Evolutionary conservation across 2,888 invertebrate genomes (phyloP).

Genomic region (Argynnis bischoffii): DNA sequence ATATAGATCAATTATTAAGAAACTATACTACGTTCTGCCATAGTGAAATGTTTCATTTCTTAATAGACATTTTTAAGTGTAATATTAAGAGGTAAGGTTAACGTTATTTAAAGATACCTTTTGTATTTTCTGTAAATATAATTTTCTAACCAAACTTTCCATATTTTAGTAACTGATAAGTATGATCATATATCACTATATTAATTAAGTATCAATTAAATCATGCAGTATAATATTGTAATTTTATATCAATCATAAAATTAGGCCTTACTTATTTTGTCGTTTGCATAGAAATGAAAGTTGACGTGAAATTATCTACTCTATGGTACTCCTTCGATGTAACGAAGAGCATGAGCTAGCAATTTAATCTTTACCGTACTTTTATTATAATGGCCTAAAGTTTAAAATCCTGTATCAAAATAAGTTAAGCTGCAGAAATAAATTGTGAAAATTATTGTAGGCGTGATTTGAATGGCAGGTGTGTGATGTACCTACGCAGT

Average conservation of each 20-base stretch:
- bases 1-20: too few relatives aligned
- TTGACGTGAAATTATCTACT: conserved; percentile 22
- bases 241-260: background rate
- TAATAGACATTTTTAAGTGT: too few relatives aligned
- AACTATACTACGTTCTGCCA: too few relatives aligned
- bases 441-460: conserved; percentile 51
- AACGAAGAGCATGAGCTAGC: conserved; percentile 31
- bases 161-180: too few relatives aligned
- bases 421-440: conserved; percentile 34
- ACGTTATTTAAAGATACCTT: too few relatives aligned
- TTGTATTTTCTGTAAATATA: too few relatives aligned
- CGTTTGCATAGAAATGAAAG: conserved; percentile 5
- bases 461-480: conserved; percentile 74
- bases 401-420: conserved; percentile 26
- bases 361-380: conserved; percentile 29
- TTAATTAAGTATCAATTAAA: too few relatives aligned
- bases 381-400: conserved; percentile 30
- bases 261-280: background rate
- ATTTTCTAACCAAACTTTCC: too few relatives aligned
- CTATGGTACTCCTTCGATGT: conserved; percentile 35
- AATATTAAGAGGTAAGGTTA: too few relatives aligned
- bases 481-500: conserved; percentile 48
- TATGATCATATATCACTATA: too few relatives aligned
- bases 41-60: too few relatives aligned
- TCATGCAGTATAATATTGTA: too few relatives aligned